Conservation (phyloP, 2,888 invertebrate species). For the Aricia artaxerxes region DNA sequence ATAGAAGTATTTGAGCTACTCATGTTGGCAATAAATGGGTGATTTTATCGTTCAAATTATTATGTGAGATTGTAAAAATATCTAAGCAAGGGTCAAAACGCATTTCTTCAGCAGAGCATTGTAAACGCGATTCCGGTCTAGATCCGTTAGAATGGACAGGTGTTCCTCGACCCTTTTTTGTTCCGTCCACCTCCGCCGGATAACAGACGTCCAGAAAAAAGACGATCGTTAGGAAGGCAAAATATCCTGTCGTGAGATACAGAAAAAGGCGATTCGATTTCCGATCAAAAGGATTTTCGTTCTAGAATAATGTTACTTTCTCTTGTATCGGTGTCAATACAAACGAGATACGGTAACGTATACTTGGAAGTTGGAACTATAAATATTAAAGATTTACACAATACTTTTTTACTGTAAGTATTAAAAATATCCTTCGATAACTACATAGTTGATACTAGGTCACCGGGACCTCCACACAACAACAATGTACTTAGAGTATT, state of each 20-base stretch:
- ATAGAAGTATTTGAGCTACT: no score
- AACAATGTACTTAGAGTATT: neutral
- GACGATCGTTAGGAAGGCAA: neutral
- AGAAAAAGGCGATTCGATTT: neutral
- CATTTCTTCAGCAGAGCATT: neutral
- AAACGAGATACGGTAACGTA: neutral
- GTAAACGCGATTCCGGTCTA: neutral
- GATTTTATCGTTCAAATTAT: no score
- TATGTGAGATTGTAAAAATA: neutral
- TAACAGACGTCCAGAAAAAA: conserved; percentile 15
- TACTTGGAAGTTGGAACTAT: no score
- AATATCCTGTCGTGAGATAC: conserved; percentile 3
- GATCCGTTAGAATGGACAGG: conserved; percentile 4
- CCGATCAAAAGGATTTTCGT: neutral
- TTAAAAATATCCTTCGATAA: no score
- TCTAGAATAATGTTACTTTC: neutral
- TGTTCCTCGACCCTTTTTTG: conserved; percentile 4
- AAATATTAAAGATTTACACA: no score
- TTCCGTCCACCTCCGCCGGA: neutral
- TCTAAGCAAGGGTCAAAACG: neutral
- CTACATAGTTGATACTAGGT: neutral
- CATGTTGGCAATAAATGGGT: no score
- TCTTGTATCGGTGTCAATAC: neutral
- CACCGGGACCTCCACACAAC: neutral
- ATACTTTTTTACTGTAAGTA: no score